phyloP scores from a whole-genome alignment of 2,888 invertebrate genomes.

The Lycocerus yunnanus region DNA sequence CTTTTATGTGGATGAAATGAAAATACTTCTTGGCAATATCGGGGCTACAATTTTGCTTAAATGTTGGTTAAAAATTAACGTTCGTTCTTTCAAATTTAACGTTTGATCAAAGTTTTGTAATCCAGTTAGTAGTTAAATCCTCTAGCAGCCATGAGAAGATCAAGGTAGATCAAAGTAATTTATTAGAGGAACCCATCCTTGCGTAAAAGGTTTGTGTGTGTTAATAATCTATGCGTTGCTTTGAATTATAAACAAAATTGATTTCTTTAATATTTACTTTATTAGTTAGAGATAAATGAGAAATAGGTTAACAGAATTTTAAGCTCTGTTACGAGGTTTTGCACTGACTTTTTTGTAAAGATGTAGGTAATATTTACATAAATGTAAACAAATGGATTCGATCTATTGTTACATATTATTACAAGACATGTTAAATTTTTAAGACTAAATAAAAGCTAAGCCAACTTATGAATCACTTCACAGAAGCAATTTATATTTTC shows the following conservation, averaged over 20 bases:
- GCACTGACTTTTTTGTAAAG: not conserved
- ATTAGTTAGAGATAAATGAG: slow-evolving; percentile 30
- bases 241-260: slow-evolving; percentile 4
- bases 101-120: not conserved
- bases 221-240: not conserved
- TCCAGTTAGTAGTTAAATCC: not conserved
- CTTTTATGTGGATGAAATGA: too few species aligned
- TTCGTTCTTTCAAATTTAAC: not conserved
- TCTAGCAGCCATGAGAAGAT: not conserved
- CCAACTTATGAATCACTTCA: slow-evolving; percentile 26
- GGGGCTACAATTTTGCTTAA: too few species aligned
- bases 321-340: not conserved
- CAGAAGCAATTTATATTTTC: slow-evolving; percentile 17
- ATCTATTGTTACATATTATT: slow-evolving; percentile 21
- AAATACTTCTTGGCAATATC: too few species aligned
- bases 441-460: slow-evolving; percentile 21
- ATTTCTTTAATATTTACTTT: slow-evolving; percentile 17
- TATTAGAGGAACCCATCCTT: not conserved
- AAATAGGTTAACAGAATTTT: slow-evolving; percentile 19
- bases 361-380: slow-evolving; percentile 23
- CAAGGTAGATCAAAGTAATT: not conserved
- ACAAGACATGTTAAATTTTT: slow-evolving; percentile 20
- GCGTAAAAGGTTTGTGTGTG: not conserved
- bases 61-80: not conserved
- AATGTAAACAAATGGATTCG: slow-evolving; percentile 21